These are phyloP conservation scores for Callipepla californica DNA, from an alignment of 2,113 vertebrate species.

Conservation along the genomic window DNA sequence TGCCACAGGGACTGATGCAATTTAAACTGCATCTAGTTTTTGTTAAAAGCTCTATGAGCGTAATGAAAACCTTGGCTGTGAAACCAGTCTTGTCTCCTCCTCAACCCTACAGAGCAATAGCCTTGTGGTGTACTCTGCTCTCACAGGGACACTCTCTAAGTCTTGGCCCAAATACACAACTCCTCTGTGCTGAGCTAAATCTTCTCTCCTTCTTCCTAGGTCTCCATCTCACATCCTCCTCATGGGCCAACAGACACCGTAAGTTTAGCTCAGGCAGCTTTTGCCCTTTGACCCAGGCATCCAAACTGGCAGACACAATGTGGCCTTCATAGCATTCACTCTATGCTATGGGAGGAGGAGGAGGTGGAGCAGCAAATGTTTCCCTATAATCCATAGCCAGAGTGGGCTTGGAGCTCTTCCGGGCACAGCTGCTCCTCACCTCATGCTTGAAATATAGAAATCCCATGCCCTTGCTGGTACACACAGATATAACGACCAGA, in stretches of 20 bases:
- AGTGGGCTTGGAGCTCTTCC: not conserved
- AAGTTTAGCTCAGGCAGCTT: not conserved
- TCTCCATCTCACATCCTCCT: not conserved
- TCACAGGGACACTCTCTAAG: not conserved
- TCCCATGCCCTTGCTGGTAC: not conserved
- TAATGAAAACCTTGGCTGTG: not conserved
- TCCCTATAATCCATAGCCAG: not conserved
- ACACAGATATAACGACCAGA: not conserved
- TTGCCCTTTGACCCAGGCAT: not conserved
- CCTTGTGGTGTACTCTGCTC: not conserved
- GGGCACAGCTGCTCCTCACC: not conserved
- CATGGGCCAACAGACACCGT: not conserved
- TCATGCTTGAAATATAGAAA: not conserved
- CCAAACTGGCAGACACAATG: not conserved
- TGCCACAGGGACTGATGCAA: not conserved
- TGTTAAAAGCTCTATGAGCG: not conserved
- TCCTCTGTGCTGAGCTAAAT: not conserved
- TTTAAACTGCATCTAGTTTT: not conserved
- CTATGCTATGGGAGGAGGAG: not conserved
- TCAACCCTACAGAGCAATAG: not conserved
- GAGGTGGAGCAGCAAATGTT: not conserved
- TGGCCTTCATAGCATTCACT: not conserved
- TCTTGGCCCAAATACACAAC: not conserved
- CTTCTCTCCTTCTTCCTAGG: not conserved
- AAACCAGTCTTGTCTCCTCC: not conserved